Percentiles rank a stretch among this genome's conserved stretches.
phyloP scores from a whole-genome alignment of 2,888 invertebrate species.

The Agrochola lychnidis region DNA sequence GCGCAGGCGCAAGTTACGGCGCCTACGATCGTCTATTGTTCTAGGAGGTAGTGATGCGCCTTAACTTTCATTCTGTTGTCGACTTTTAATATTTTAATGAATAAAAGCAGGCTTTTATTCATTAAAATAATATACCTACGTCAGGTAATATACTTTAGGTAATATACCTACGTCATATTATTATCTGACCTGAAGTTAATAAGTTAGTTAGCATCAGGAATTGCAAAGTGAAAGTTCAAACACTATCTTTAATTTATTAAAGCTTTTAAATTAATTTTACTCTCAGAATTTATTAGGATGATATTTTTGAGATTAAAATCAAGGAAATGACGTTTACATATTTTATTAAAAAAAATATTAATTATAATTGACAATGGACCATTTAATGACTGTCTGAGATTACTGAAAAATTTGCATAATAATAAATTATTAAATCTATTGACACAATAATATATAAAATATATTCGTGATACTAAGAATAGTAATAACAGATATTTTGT shows the following conservation, averaged over 20 bases:
- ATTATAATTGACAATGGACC: background rate
- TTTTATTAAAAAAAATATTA: background rate
- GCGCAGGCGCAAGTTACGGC: conserved; percentile 80
- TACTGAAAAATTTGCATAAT: background rate
- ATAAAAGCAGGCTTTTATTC: background rate
- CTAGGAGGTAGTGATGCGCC: conserved; percentile 74
- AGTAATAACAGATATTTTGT: conserved; percentile 46
- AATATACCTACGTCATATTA: background rate
- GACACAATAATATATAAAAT: background rate
- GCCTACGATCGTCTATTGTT: conserved; percentile 86
- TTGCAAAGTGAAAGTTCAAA: background rate
- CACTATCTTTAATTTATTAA: background rate
- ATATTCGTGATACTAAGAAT: conserved; percentile 44
- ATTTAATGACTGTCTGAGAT: background rate
- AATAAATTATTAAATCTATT: background rate
- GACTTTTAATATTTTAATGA: conserved; percentile 29
- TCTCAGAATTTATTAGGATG: background rate
- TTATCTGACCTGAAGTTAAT: background rate
- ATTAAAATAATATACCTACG: background rate
- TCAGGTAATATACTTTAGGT: no score
- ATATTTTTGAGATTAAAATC: no score
- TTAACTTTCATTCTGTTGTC: conserved; percentile 46
- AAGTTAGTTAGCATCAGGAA: background rate
- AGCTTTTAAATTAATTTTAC: background rate
- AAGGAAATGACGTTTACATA: background rate